Evolutionary conservation across 2,113 vertebrate genomes (phyloP).

Genomic region (Phodopus roborovskii): DNA sequence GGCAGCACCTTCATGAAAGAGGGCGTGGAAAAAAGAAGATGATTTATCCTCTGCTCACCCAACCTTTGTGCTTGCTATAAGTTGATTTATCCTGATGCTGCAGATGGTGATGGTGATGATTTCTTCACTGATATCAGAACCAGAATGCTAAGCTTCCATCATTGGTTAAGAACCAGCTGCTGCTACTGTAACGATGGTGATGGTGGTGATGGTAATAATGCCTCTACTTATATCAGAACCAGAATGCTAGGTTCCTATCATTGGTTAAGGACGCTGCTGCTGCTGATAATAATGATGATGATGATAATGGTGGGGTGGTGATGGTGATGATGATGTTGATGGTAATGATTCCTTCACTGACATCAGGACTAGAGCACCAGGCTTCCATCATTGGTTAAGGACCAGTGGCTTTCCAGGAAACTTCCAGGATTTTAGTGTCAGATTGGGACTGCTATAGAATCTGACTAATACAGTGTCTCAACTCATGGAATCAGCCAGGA

Average conservation of each 20-base stretch:
- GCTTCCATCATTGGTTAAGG: not conserved
- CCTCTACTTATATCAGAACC: too few relatives aligned
- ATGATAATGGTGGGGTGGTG: not conserved
- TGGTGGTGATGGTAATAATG: too few relatives aligned
- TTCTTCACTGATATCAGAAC: too few relatives aligned
- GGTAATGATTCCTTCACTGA: not conserved
- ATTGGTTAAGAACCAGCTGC: not conserved
- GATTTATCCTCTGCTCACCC: not conserved
- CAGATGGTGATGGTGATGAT: not conserved
- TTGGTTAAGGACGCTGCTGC: not conserved
- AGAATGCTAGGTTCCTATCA: too few relatives aligned
- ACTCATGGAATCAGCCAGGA: not conserved
- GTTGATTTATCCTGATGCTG: not conserved
- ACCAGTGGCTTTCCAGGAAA: not conserved
- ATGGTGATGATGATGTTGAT: too few relatives aligned
- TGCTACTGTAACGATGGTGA: not conserved
- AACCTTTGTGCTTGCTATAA: not conserved
- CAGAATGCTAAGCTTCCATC: too few relatives aligned
- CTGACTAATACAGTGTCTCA: not conserved
- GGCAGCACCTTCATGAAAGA: not conserved
- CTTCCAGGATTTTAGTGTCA: not conserved
- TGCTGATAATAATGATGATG: fast-evolving
- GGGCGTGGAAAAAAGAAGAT: not conserved
- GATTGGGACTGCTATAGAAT: not conserved
- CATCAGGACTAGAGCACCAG: not conserved